phyloP scores from a whole-genome alignment of 2,888 invertebrate genomes.

The Aleiodes testaceus region DNA sequence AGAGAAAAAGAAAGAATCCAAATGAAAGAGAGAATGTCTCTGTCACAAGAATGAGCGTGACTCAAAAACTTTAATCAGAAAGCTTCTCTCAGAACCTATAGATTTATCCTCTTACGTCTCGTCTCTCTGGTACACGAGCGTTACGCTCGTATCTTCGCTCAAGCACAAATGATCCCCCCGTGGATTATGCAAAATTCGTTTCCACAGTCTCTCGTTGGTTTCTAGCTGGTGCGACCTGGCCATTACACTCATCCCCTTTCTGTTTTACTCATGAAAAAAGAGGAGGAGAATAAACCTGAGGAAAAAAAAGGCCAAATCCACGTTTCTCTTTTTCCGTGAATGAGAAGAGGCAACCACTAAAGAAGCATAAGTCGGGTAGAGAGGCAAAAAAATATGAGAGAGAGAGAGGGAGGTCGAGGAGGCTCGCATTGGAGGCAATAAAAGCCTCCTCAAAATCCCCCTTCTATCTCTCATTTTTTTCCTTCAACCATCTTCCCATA shows the following conservation, averaged over 20 bases:
- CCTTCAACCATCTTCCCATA: constrained; percentile 2
- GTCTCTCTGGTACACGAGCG: constrained; percentile 46
- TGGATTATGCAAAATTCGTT: constrained; percentile 52
- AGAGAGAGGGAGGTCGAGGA: background rate
- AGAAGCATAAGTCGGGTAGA: constrained; percentile 38
- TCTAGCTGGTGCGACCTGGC: constrained; percentile 25
- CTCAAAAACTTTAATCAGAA: constrained; percentile 50
- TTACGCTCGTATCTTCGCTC: constrained; percentile 46
- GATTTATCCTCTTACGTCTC: constrained; percentile 37
- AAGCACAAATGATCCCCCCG: constrained; percentile 46
- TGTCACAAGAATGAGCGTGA: constrained; percentile 27
- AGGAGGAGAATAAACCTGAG: background rate
- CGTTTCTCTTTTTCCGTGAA: constrained; percentile 16
- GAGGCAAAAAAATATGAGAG: constrained; percentile 8
- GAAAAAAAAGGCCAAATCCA: constrained; percentile 14
- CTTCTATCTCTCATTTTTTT: background rate
- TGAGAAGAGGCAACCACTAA: constrained; percentile 7
- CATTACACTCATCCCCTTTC: constrained; percentile 11
- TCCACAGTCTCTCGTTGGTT: constrained; percentile 26
- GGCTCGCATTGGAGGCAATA: constrained; percentile 17
- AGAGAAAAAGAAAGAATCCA: constrained; percentile 17
- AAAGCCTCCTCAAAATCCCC: constrained; percentile 15
- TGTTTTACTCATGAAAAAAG: background rate
- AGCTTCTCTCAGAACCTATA: background rate
- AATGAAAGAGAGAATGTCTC: constrained; percentile 34